Base-by-base conservation (phyloP, 2,797 vertebrate genomes). In the Spinus pinus region DNA sequence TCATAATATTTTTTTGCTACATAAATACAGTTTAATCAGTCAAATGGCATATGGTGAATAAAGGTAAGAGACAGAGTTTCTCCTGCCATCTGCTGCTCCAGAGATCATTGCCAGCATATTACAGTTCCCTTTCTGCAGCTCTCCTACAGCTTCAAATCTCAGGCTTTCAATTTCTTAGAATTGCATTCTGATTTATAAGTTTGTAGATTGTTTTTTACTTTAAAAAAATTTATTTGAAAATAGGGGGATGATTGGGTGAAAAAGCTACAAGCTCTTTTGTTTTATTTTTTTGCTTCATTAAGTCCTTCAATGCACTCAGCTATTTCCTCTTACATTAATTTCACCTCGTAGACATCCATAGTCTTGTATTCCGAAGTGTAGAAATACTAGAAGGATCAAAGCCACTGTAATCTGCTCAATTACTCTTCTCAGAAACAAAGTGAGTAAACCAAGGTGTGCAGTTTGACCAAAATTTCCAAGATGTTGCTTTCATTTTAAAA, bases 41-140 rank as follows among this genome's bases (percentile, higher is more conserved):
- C 64, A 86, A 94, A 90, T 94, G 71, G 31, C 94, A 92, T 94
- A 94, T 94, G 81, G 86, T 81, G 75, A 96, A 57, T 80, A 95
- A 95, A 94, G 88, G 94, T 97, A 96, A 95, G 71, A 96, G 86
- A 93, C 58, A 79, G 75, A 92, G 81, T 86, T 96, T 79, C 50
- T 94, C 74, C 51, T 60, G 57, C 94, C 92, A 93, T 96, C 81
- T 97, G 93, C 78, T 91, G 39, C 75, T 85, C 53, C 61, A 58
- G 70, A 88, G 74, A 91, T 85, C 71, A 67, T 51, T 95, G 88
- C 86, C 88, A 95, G n/a, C 31, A 23, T 70, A 66, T 86, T 91
- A 51, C 74, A 71, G 14, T 35, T 90, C 73, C 22, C 15, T 92
- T 83, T 64, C 67, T 92, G n/a, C 51, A 85, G n/a, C 28, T 87